A percentile compares a stretch with the other conserved stretches of the same genome.
Evolutionary conservation across 1,140 invertebrate species (phyloP).

Genomic region (Aethina tumida): DNA sequence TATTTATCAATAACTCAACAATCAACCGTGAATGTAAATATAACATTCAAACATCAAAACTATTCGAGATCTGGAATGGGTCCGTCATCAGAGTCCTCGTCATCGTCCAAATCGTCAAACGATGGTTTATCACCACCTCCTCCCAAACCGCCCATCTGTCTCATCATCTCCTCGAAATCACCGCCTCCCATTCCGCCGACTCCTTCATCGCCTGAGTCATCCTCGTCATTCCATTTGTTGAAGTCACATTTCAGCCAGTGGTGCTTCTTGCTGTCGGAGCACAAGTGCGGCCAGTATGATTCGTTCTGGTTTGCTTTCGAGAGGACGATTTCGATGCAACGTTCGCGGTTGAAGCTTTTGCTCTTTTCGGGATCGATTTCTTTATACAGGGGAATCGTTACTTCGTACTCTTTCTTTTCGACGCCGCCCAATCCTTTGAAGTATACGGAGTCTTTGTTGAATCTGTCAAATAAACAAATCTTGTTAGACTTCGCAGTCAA

Average conservation of each 20-base stretch:
- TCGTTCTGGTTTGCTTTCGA: slow-evolving; percentile 59
- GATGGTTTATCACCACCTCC: slow-evolving; percentile 29
- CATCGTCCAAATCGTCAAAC: slow-evolving; percentile 33
- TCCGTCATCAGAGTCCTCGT: slow-evolving; percentile 36
- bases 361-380: slow-evolving; percentile 75
- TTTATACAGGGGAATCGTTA: slow-evolving; percentile 71
- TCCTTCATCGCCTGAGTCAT: slow-evolving; percentile 36
- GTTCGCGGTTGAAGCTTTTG: slow-evolving; percentile 53
- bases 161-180: slow-evolving; percentile 36
- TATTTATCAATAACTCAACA: no score
- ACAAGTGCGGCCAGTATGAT: slow-evolving; percentile 79
- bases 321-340: slow-evolving; percentile 66
- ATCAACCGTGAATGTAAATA: no score
- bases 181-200: slow-evolving; percentile 31
- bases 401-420: slow-evolving; percentile 74
- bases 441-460: slow-evolving; percentile 68
- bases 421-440: slow-evolving; percentile 83
- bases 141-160: slow-evolving; percentile 34
- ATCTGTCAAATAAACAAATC: slow-evolving; percentile 36
- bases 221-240: slow-evolving; percentile 94
- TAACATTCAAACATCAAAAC: no score
- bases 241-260: slow-evolving; percentile 98
- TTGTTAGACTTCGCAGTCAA: no score
- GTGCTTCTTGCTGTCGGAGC: slow-evolving; percentile 79
- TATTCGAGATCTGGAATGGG: slow-evolving; percentile 34